Evolutionary conservation across 1,140 invertebrate genomes (phyloP).

Genomic region (Reticulitermes speratus): DNA sequence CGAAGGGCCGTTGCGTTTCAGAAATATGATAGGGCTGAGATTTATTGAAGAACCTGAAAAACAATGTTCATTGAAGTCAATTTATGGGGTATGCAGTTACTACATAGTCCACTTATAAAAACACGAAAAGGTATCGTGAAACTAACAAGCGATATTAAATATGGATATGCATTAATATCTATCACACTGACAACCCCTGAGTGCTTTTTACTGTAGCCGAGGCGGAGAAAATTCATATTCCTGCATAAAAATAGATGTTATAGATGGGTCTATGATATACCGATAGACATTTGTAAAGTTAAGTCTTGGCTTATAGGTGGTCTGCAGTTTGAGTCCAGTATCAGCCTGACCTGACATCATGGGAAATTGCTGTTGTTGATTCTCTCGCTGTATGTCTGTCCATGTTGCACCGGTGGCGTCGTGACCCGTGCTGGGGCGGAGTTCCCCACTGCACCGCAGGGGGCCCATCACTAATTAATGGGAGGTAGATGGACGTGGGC

Average conservation of each 20-base stretch:
- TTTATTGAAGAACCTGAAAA: too few species aligned
- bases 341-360: not conserved
- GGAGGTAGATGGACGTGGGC: conserved; percentile 1
- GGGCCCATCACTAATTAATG: conserved; percentile 8
- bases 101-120: too few species aligned
- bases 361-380: conserved; percentile 5
- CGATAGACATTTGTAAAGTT: not conserved
- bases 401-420: not conserved
- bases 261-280: not conserved
- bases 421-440: conserved; percentile 9
- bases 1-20: too few species aligned
- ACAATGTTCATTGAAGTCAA: too few species aligned
- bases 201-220: not conserved
- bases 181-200: not conserved
- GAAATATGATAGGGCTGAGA: too few species aligned
- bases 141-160: too few species aligned
- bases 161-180: not conserved
- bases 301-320: not conserved
- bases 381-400: not conserved
- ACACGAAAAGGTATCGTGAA: too few species aligned
- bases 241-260: too few species aligned
- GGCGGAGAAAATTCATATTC: not conserved
- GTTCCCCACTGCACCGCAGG: not conserved
- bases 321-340: not conserved
- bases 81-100: too few species aligned